Evolutionary conservation across 2,888 invertebrate species (phyloP), one percentile per base, ranked within the genome.

Genomic region (Plebejus melissa): DNA sequence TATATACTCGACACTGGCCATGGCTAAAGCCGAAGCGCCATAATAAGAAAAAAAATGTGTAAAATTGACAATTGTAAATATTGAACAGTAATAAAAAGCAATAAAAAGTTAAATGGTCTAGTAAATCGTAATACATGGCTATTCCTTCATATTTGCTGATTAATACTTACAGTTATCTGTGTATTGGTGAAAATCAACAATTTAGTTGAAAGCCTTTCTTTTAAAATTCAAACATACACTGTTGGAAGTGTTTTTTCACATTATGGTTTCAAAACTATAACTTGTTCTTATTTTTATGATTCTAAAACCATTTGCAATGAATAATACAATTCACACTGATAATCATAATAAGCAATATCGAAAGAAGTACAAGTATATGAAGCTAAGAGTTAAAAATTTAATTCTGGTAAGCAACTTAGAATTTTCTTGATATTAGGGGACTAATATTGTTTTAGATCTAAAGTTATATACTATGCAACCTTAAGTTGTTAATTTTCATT

Each of bases 341-440:
- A 86, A 82, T 60, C 87, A 87, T 81, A 88, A 82, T 77, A 89
- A 87, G 77, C 94, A 94, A 78, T 96, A 96, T 82, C 94, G 95
- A 81, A 94, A 94, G 80, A 96, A 96, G 83, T 94, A 95, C 78
- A 94, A 94, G 79, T 93, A 91, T 82, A 86, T 96, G 76, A 96
- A 96, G 86, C 94, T 94, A 84, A 88, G 94, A 77, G 95, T 96
- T 22, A 95, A 95, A 85, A 94, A 95, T 84, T 93, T 95, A 70
- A 95, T 96, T 74, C 94, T 96, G 86, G 96, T 96, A 91, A 94
- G 95, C 5, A 71, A 50, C n/a, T 75, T 57, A 7, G 22, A 7
- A 58, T 58, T 13, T 58, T 22, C 58, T 22, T 58, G 7, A 54
- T 11, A 54, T 32, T 32, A 2, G 2, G 32, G 32, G 32, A 46